A percentile compares a stretch with the other conserved stretches of the same genome.
phyloP scores from a whole-genome alignment of 2,888 invertebrate species.

The Zhuqinia jingwanae region DNA sequence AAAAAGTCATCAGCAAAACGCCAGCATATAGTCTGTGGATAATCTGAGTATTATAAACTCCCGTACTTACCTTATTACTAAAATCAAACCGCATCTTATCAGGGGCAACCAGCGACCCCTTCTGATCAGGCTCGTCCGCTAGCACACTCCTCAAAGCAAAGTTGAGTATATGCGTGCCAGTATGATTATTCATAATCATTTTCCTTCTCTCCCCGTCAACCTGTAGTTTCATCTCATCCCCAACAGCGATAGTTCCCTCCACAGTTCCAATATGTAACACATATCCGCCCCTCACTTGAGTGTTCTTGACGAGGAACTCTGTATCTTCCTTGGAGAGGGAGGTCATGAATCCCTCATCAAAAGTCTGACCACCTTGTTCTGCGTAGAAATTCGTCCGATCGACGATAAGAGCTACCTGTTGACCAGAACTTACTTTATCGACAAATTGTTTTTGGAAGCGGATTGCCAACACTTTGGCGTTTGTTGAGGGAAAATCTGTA shows the following conservation, averaged over 20 bases:
- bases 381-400: constrained; percentile 98
- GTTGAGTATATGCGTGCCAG: constrained; percentile 98
- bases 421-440: constrained; percentile 89
- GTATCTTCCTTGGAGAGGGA: constrained; percentile 89
- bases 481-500: constrained; percentile 86
- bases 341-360: constrained; percentile 95
- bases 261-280: constrained; percentile 95
- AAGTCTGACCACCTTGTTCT: constrained; percentile 99
- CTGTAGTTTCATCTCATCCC: constrained; percentile 90
- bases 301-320: constrained; percentile 91
- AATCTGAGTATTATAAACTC: too few species aligned
- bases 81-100: constrained; percentile 99
- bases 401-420: constrained; percentile 95
- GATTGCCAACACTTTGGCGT: constrained; percentile 90
- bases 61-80: constrained; percentile 87
- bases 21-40: too few species aligned
- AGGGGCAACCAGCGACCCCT: constrained; percentile 99
- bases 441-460: constrained; percentile 92
- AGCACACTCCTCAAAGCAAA: constrained; percentile 95
- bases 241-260: constrained; percentile 90
- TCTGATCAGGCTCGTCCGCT: constrained; percentile 95
- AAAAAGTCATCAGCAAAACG: too few species aligned
- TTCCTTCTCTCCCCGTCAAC: constrained; percentile 93
- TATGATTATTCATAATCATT: constrained; percentile 99
- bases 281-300: constrained; percentile 97